Base-by-base conservation (phyloP, 2,888 invertebrate genomes). In the Tortrix viridana region DNA sequence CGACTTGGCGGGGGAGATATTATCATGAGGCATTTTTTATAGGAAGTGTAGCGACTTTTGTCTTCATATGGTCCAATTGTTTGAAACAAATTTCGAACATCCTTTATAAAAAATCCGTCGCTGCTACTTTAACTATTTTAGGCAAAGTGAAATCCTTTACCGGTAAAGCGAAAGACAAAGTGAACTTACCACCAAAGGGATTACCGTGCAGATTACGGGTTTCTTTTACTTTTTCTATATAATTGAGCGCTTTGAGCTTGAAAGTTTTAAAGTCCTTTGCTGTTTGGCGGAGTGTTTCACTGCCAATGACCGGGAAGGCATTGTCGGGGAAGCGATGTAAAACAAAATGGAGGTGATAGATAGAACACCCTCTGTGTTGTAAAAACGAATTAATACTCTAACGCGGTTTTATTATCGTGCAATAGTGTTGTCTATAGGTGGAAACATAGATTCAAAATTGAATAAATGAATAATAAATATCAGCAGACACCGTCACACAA, bases 261-360 rank as follows among this genome's bases (percentile, higher is more conserved):
- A 41, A 58, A 63, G 63, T 63, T 63, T 63, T 58, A 58, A 63
- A 63, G 63, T 63, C 62, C 56, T 57, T 43, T 58, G 61, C 61
- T 56, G 50, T 55, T 61, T 47, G 62, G 62, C 50, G 62, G 56
- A 62, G 62, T 57, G 62, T 49, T 61, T 50, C 44, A 37, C 62
- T 52, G 62, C 50, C 56, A 57, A 56, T 61, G 61, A 49, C 54
- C 60, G 60, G 43, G 62, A 60, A 62, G 56, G 38, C 50, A 44
- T 61, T 43, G 43, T 5, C 6, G 37, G 32, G 50, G 23, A 43
- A 46, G 38, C 4, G 20, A 50, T 46, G 46, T 50, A 47, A n/a
- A 56, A 32, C 32, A 12, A 32, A 32, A 32, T 32, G 32, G 32
- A 32, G 12, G 32, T 32, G 32, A 32, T 32, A 32, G 3, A 32